Conservation (phyloP, 2,113 vertebrate genomes). For the Progne subis region DNA sequence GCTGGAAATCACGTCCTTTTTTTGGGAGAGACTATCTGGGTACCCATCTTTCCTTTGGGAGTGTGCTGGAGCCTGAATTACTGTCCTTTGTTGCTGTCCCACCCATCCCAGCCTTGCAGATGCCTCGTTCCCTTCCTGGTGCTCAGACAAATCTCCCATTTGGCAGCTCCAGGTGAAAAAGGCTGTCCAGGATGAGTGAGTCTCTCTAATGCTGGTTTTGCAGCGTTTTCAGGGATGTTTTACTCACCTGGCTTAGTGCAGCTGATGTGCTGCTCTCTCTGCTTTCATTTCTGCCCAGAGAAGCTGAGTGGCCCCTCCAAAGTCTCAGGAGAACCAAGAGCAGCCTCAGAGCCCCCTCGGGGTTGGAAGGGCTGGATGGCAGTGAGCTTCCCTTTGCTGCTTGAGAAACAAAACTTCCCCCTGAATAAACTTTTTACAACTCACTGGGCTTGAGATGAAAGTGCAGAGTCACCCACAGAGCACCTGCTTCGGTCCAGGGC, state of each 20-base stretch:
- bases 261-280: background rate
- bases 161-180: background rate
- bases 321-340: background rate
- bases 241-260: background rate
- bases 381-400: background rate
- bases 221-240: background rate
- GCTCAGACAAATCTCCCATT: background rate
- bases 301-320: background rate
- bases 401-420: background rate
- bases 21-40: background rate
- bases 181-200: background rate
- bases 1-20: background rate
- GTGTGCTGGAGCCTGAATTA: background rate
- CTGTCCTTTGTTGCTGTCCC: background rate
- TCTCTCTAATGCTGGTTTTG: background rate
- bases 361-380: background rate
- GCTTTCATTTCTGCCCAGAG: background rate
- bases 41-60: background rate
- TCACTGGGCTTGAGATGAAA: rapidly evolving
- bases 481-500: background rate
- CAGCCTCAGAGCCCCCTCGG: background rate
- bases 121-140: background rate
- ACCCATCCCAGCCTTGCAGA: background rate
- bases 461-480: background rate
- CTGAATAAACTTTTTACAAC: background rate